Evolutionary conservation across 2,113 vertebrate species (phyloP), one percentile per base, ranked within the genome.

Genomic region (Bambusicola thoracicus): DNA sequence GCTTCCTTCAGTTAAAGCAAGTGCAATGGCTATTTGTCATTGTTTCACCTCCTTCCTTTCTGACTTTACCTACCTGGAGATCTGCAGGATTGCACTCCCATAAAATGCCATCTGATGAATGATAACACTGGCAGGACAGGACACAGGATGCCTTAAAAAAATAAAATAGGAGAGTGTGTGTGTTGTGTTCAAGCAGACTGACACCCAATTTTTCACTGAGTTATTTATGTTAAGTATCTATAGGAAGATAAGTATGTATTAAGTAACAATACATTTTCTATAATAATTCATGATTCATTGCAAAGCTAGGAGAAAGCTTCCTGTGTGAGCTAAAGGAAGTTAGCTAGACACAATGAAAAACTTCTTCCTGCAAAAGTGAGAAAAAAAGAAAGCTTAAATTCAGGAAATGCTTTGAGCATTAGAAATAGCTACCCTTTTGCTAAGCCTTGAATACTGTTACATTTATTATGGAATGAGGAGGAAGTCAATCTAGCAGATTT

Each of bases 1-100:
- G 4, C 38, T 5, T 29, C 38, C 55, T 92, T 65, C 53, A 29
- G n/a, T 11, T 44, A 84, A 62, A 12, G 18, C n/a, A 19, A 69
- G 53, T 27, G 14, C 4, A 72, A 43, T 1, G 2, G 16, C 34
- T 62, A 21, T 24, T 14, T 67, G 46, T 46, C 20, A 30, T 8
- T 34, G 9, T 40, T 81, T 75, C 32, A 85, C 14, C 20, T 91
- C 8, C 43, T 12, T 24, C 11, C 21, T 78, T 44, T 6, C 65
- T 43, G 8, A 22, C 48, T 93, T 34, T 61, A n/a, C 15, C 12
- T 8, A 16, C 10, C 27, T 76, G 20, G 36, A 85, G 40, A 68
- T 4, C 14, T 1, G 0, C 11, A 70, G 29, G 32, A 32, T 2
- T 55, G 43, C 10, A 63, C 2, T 5, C 4, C 16, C 0, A 1